Evolutionary conservation across 2,113 vertebrate genomes (phyloP), one percentile per base, ranked within the genome.

Genomic region (Crypturellus undulatus): DNA sequence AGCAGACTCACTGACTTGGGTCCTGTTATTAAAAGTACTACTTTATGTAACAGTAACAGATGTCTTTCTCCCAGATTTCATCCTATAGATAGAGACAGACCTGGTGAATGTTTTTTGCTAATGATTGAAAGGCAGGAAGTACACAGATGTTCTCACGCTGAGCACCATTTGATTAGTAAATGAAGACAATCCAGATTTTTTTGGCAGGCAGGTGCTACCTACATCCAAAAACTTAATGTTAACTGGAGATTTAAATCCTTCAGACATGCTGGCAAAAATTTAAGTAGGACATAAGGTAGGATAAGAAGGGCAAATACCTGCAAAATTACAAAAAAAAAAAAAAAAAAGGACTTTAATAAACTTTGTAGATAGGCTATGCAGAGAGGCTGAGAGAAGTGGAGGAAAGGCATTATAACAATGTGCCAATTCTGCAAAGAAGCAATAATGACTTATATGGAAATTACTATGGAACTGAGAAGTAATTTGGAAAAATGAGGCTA

Each of bases 1-100:
- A 51, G 4, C 0, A 6, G 30, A 25, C 9, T 4, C 2, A 36
- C 4, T 59, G 59, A 10, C 2, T 84, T 87, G 8, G 0, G 3
- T 13, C 28, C 11, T 24, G 10, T 8, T 5, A 24, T 42, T 36
- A 26, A 70, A 84, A 1, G 3, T 26, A 12, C 38, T 71, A 6
- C 4, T 85, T 84, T 59, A 36, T 19, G 38, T 75, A 1, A 38
- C 14, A 7, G 9, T 22, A 36, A 59, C 8, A 47, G 43, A 69
- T 54, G 9, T 14, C 19, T 71, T 71, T 84, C 63, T 71, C 13
- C 34, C 1, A 4, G 63, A 25, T 3, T 75, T 75, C 36, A 13
- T 79, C 51, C 34, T 34, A 17, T 5, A 63, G 28, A 34, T 20
- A 76, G 19, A n/a, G 10, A 22, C 4, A 83, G 18, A 32, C 11